phyloP scores from a whole-genome alignment of 1,140 invertebrate species.

The Lysiphlebus fabarum region DNA sequence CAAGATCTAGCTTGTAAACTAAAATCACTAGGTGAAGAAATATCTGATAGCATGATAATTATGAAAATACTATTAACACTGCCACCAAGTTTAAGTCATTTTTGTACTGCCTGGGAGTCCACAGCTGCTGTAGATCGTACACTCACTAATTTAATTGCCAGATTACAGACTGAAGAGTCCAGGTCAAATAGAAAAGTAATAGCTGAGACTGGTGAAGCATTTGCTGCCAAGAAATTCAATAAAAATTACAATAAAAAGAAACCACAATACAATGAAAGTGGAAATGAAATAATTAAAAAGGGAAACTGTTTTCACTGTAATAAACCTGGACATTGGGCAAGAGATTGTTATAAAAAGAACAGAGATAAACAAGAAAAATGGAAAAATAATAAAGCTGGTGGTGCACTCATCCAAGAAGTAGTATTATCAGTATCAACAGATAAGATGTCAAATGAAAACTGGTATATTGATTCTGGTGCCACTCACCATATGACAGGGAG shows the following conservation, averaged over 20 bases:
- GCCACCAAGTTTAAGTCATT: constrained; percentile 34
- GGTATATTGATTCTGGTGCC: constrained; percentile 34
- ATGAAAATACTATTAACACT: constrained; percentile 40
- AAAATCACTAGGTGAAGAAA: constrained; percentile 30
- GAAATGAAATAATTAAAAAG: background rate
- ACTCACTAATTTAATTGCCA: constrained; percentile 25
- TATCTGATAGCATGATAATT: constrained; percentile 35
- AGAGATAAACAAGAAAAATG: constrained; percentile 6
- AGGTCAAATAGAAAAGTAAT: background rate
- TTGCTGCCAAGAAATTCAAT: background rate
- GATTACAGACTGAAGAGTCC: constrained; percentile 21
- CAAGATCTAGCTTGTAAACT: constrained; percentile 35
- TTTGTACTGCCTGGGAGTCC: constrained; percentile 45
- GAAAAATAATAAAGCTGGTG: background rate
- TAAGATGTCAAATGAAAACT: background rate
- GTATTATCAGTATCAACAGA: background rate
- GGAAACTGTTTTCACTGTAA: constrained; percentile 25
- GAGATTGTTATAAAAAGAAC: background rate
- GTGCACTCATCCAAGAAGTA: constrained; percentile 12
- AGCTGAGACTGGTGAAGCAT: background rate
- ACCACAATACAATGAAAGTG: background rate
- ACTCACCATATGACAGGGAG: constrained; percentile 23
- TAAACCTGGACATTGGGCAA: constrained; percentile 20
- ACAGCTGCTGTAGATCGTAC: constrained; percentile 22
- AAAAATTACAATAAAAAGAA: background rate